Evolutionary conservation across 2,888 invertebrate species (phyloP), one percentile per base, ranked within the genome.

Genomic region (Aporophyla nigra): DNA sequence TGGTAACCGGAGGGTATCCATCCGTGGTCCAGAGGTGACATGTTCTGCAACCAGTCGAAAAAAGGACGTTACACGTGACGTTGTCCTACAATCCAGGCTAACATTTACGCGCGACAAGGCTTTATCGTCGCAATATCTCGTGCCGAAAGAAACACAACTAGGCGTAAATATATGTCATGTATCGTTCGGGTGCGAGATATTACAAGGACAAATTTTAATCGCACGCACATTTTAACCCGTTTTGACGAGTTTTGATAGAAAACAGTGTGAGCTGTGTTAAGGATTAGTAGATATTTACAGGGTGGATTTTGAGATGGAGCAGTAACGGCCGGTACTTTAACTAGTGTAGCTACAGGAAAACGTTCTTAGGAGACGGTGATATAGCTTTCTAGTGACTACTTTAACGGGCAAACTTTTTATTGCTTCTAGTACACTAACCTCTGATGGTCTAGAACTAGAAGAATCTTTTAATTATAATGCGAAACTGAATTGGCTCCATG

Each of bases 21-120:
- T 90, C 96, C 97, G 92, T 98, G 98, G 90, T 98, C 98, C 94
- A 98, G 89, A 21, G 96, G 95, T 12, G 96, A 95, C 94, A 96
- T 95, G 61, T 95, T 96, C 96, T 96, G 96, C 27, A 95, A 96
- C 76, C 90, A 93, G 88, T 71, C 85, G 90, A 82, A 91, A 86
- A 43, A 27, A 54, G 40, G 12, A 78, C 71, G 46, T 53, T 69
- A 63, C 46, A 33, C 6, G 43, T 24, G 54, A 67, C 51, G 24
- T 74, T 53, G 27, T 49, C 16, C 5, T n/a, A 71, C 49, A 21
- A 33, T 63, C 21, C 56, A 63, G 49, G 33, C 46, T 53, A 62
- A 54, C 33, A 62, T 33, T 67, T 40, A 67, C 67, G 49, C 54
- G 54, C n/a, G 53, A 77, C 54, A 56, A 80, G 24, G 24, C 40